A percentile compares a stretch with the other conserved stretches of the same genome.
phyloP scores from a whole-genome alignment of 2,888 invertebrate species.

The Argyresthia goedartella region DNA sequence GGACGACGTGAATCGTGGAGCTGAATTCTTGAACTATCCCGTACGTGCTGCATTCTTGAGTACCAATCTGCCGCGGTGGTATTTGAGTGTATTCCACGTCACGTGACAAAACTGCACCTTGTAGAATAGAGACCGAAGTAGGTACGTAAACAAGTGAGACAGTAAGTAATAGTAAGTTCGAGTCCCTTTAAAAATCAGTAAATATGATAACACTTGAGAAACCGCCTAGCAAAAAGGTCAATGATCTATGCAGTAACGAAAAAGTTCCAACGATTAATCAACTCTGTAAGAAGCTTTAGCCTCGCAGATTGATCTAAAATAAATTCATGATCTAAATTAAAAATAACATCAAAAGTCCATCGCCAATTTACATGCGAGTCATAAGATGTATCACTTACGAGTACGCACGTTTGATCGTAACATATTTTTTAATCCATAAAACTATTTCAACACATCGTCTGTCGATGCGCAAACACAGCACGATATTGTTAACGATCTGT shows the following conservation, averaged over 20 bases:
- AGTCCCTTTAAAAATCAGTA: too few relatives aligned
- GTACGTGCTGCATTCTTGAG: background rate
- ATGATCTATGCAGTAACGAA: too few relatives aligned
- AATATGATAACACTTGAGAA: too few relatives aligned
- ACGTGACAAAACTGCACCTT: background rate
- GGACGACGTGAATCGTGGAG: too few relatives aligned
- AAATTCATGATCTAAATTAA: background rate
- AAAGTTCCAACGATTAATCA: too few relatives aligned
- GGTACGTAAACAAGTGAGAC: too few relatives aligned
- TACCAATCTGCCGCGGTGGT: background rate
- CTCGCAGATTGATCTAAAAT: background rate
- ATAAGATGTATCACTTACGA: constrained; percentile 1
- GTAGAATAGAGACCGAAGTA: background rate
- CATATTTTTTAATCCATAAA: background rate
- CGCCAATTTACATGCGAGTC: background rate
- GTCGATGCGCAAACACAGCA: too few relatives aligned
- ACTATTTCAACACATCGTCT: background rate
- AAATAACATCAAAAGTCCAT: constrained; percentile 3
- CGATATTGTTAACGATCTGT: too few relatives aligned
- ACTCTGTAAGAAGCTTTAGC: too few relatives aligned
- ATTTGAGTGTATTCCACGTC: background rate
- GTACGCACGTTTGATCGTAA: background rate
- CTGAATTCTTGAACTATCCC: background rate
- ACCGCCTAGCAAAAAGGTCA: too few relatives aligned
- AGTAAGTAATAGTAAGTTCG: too few relatives aligned